Conservation (phyloP, 2,113 vertebrate species). For the Plecotus auritus region DNA sequence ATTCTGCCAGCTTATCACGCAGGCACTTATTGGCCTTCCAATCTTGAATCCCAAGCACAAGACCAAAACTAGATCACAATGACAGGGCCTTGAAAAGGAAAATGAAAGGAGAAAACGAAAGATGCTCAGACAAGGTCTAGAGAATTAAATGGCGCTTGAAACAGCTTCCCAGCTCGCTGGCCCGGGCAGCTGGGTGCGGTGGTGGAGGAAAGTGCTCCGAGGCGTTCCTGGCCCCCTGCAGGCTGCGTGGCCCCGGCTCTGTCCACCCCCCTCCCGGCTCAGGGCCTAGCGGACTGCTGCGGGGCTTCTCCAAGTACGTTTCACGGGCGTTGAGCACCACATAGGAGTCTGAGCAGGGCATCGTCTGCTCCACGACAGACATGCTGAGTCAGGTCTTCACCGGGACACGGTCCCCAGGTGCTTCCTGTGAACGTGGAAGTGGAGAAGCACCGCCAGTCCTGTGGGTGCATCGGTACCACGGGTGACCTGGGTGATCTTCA, state of each 20-base stretch:
- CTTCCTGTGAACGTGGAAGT: not conserved
- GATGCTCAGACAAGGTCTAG: not conserved
- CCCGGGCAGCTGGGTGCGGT: not conserved
- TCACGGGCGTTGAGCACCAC: not conserved
- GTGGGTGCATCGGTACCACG: fast-evolving
- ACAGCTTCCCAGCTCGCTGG: not conserved
- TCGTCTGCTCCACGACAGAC: too few relatives aligned
- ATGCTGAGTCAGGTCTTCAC: not conserved
- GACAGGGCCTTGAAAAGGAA: not conserved
- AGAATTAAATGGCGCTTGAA: not conserved
- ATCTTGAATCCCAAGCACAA: not conserved
- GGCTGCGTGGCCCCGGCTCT: not conserved
- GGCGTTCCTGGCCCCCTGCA: not conserved
- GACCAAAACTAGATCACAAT: not conserved
- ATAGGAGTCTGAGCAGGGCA: not conserved
- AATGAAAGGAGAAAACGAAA: not conserved
- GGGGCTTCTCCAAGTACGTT: not conserved
- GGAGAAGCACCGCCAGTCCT: not conserved
- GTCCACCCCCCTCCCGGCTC: not conserved
- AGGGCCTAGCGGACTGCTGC: too few relatives aligned
- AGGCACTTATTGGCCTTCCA: not conserved
- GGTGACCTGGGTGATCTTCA: too few relatives aligned
- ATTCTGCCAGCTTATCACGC: not conserved
- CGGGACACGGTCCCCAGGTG: not conserved
- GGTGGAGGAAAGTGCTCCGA: not conserved